Evolutionary conservation across 2,113 vertebrate species (phyloP).

Genomic region (Chlorodrepanis virens): DNA sequence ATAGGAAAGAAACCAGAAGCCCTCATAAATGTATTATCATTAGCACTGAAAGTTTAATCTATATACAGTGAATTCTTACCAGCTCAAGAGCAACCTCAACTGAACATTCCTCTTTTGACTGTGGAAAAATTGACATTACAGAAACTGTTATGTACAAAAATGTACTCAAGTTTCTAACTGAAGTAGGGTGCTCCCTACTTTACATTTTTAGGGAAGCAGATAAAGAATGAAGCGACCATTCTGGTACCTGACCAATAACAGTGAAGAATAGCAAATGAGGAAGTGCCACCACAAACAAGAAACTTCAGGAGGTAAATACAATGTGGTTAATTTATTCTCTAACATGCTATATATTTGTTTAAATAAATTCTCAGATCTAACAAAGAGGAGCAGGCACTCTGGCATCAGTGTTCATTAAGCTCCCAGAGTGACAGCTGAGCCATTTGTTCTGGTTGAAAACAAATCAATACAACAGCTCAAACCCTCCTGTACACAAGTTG

Average conservation of each 20-base stretch:
- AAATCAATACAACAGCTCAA: not conserved
- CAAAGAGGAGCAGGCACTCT: not conserved
- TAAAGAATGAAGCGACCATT: not conserved
- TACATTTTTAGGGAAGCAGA: not conserved
- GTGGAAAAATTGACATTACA: not conserved
- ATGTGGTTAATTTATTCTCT: not conserved
- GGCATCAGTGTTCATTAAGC: not conserved
- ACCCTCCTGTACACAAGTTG: not conserved
- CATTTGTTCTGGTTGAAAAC: not conserved
- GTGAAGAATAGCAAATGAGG: not conserved
- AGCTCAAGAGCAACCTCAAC: not conserved
- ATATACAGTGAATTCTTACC: not conserved
- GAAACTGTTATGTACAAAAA: not conserved
- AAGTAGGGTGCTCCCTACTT: not conserved
- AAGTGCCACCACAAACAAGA: not conserved
- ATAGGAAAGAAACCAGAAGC: not conserved
- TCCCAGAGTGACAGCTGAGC: not conserved
- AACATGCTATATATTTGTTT: not conserved
- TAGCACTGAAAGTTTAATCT: not conserved
- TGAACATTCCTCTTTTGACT: not conserved
- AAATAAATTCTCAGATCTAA: not conserved
- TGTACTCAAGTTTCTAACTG: not conserved
- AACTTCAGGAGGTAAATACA: not conserved
- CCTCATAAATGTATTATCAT: not conserved
- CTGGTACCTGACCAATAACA: not conserved